Conservation (phyloP, 1,140 invertebrate genomes). For the Chrysomallon squamiferum region DNA sequence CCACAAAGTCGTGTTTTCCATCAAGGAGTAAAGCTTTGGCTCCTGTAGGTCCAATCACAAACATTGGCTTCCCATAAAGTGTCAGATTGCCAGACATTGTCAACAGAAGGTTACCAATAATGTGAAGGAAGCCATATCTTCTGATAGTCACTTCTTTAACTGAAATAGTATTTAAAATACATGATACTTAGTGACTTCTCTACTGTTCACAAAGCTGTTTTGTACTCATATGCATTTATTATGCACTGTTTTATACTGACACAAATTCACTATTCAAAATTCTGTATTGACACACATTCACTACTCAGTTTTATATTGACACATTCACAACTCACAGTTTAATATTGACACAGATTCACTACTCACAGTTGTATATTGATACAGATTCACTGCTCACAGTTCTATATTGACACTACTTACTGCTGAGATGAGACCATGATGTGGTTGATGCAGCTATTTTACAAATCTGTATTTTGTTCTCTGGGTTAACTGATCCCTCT, state of each 20-base stretch:
- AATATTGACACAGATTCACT: no score
- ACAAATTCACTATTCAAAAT: no score
- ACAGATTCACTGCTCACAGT: no score
- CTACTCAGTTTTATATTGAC: no score
- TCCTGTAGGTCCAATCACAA: constrained; percentile 27
- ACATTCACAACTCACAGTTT: no score
- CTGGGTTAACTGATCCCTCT: constrained; percentile 22
- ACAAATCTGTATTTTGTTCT: constrained; percentile 28
- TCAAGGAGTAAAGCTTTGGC: constrained; percentile 33
- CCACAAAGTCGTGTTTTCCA: constrained; percentile 28
- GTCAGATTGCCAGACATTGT: constrained; percentile 30
- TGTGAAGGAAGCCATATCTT: constrained; percentile 24
- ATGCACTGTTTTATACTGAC: no score
- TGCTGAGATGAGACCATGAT: background rate
- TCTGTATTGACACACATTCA: no score
- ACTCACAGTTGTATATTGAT: no score
- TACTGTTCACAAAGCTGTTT: no score
- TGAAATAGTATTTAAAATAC: constrained; percentile 16
- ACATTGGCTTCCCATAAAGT: constrained; percentile 16
- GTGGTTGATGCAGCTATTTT: background rate
- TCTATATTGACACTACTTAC: no score
- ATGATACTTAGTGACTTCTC: background rate
- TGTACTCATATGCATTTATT: no score
- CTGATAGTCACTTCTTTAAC: constrained; percentile 20
- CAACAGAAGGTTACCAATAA: constrained; percentile 23